These are phyloP conservation scores for Nothocercus julius DNA, from an alignment of 2,113 vertebrate species.

Conservation along the genomic window DNA sequence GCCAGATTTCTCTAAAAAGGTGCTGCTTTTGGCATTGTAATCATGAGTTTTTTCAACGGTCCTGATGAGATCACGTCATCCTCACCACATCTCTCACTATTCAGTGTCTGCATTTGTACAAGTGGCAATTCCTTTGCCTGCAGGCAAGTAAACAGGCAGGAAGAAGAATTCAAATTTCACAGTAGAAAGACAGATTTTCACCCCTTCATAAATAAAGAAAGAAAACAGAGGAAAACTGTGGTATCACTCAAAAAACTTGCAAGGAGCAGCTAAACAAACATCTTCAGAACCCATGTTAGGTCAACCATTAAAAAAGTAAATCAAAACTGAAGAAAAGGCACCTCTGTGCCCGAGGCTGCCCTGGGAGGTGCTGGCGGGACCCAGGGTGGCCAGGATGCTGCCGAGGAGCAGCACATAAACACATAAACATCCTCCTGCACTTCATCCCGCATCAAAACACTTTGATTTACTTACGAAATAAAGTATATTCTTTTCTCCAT, in stretches of 20 bases:
- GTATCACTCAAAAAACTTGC: not conserved
- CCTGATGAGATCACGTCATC: not conserved
- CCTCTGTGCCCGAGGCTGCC: not conserved
- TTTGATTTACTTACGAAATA: slow-evolving; percentile 58
- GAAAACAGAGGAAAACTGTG: fast-evolving
- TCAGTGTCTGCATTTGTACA: not conserved
- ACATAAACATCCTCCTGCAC: not conserved
- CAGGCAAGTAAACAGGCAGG: not conserved
- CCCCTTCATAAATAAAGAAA: not conserved
- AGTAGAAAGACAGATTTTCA: not conserved
- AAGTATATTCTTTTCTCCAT: slow-evolving; percentile 40
- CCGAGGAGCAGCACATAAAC: not conserved
- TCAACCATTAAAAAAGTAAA: not conserved
- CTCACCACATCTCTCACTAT: too few relatives aligned
- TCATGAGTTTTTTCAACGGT: not conserved
- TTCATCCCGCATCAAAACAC: not conserved
- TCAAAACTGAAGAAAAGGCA: not conserved
- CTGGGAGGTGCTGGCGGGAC: not conserved
- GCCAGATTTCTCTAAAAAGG: not conserved
- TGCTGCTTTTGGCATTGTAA: not conserved
- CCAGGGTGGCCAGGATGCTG: not conserved
- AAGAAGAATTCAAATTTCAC: not conserved
- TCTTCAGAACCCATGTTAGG: not conserved
- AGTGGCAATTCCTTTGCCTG: not conserved
- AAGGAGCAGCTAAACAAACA: not conserved